A percentile compares a stretch with the other conserved stretches of the same genome.
These are phyloP conservation scores for Conistra vaccinii DNA, from an alignment of 2,888 invertebrate species.

Conservation along the genomic window DNA sequence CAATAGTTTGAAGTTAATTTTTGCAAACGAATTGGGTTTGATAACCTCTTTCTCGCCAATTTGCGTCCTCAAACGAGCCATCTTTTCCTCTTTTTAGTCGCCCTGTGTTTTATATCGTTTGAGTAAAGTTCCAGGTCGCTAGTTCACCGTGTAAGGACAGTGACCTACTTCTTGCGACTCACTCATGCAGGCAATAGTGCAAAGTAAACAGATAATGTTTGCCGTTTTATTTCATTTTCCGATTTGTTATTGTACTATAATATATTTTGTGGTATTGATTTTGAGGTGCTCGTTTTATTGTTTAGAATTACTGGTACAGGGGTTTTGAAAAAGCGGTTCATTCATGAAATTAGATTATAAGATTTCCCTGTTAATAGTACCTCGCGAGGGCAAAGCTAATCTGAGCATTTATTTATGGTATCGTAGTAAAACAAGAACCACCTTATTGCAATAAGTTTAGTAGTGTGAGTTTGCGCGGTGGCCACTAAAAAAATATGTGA, in stretches of 20 bases:
- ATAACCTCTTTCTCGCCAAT: not conserved
- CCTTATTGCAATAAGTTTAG: not conserved
- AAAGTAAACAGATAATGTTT: conserved; percentile 12
- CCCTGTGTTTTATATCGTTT: conserved; percentile 5
- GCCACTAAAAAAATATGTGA: not conserved
- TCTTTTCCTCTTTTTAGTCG: conserved; percentile 21
- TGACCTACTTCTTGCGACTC: conserved; percentile 22
- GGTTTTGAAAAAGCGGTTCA: not conserved
- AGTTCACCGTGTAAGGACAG: conserved; percentile 23
- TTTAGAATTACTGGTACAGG: too few relatives aligned
- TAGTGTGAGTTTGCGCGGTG: too few relatives aligned
- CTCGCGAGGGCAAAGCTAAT: not conserved
- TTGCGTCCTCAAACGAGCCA: not conserved
- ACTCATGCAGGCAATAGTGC: conserved; percentile 10
- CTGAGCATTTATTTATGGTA: not conserved
- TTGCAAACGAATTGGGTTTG: not conserved
- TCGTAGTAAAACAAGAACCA: not conserved
- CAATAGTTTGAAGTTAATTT: too few relatives aligned
- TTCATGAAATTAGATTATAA: not conserved
- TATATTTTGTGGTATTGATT: not conserved
- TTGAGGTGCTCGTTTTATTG: not conserved
- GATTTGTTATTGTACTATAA: conserved; percentile 1
- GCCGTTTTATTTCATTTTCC: conserved; percentile 24
- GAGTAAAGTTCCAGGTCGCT: conserved; percentile 39
- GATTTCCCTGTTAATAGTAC: not conserved